Percentiles rank a stretch among this genome's conserved stretches.
phyloP scores from a whole-genome alignment of 2,888 invertebrate species.

The Sicus ferrugineus region DNA sequence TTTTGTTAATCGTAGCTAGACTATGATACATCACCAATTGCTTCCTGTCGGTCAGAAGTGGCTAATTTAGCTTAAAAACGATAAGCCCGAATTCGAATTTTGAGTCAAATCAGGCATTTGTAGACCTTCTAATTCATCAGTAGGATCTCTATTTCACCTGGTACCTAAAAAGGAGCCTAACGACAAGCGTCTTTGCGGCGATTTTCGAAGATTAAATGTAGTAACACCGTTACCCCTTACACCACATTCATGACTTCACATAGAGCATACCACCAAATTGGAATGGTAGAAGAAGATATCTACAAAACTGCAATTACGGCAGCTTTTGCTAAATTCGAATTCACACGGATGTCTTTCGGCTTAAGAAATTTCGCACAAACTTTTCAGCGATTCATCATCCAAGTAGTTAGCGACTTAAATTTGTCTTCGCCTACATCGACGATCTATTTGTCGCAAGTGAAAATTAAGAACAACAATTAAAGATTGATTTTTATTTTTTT shows the following conservation, averaged over 20 bases:
- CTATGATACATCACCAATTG: too few species aligned
- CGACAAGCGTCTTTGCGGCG: conserved; percentile 12
- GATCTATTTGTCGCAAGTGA: conserved; percentile 19
- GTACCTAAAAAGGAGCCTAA: conserved; percentile 8
- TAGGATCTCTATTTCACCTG: conserved; percentile 2
- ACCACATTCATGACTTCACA: conserved; percentile 11
- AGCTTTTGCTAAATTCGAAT: conserved; percentile 22
- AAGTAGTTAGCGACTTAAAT: conserved; percentile 21
- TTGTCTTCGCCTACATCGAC: conserved; percentile 28
- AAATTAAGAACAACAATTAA: conserved; percentile 2
- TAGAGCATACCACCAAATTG: conserved; percentile 31
- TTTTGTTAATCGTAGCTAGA: too few species aligned
- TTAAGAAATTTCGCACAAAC: conserved; percentile 33
- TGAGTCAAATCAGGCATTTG: conserved; percentile 6
- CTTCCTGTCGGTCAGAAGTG: too few species aligned
- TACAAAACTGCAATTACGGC: conserved; percentile 26
- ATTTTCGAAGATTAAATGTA: background rate
- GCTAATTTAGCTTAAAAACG: too few species aligned
- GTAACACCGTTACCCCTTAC: conserved; percentile 11
- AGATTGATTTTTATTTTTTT: too few species aligned
- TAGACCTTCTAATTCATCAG: conserved; percentile 1
- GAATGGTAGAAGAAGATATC: conserved; percentile 28
- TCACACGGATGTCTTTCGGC: conserved; percentile 26
- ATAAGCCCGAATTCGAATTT: too few species aligned
- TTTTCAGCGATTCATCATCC: conserved; percentile 31